Percentiles rank a stretch among this genome's conserved stretches.
These are phyloP conservation scores for Psephotus haematonotus DNA, from an alignment of 2,113 vertebrate species.

Conservation along the genomic window DNA sequence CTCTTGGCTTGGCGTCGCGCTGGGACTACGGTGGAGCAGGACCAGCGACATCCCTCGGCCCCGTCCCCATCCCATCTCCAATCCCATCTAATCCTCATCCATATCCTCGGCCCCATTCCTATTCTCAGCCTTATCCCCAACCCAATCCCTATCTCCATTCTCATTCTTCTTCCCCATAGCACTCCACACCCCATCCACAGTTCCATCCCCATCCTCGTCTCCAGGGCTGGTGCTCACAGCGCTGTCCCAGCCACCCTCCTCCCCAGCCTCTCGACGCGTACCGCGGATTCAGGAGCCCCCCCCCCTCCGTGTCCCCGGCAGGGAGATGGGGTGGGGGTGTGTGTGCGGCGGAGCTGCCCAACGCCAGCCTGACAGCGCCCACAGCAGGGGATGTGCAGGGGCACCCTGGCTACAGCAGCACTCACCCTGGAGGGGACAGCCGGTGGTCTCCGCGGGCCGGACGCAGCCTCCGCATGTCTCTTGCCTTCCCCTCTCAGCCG, in stretches of 20 bases:
- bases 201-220: no score
- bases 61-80: neutral
- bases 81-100: neutral
- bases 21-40: neutral
- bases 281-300: neutral
- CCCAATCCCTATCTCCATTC: neutral
- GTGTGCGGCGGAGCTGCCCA: neutral
- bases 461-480: neutral
- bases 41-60: neutral
- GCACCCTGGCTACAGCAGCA: neutral
- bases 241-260: neutral
- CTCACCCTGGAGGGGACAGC: conserved; percentile 2
- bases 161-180: no score
- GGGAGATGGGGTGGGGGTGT: no score
- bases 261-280: neutral
- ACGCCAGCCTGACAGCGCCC: neutral
- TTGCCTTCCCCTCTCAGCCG: neutral
- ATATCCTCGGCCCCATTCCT: no score
- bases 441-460: neutral
- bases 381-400: neutral
- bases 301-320: no score
- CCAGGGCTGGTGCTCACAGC: neutral
- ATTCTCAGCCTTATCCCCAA: neutral
- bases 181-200: neutral
- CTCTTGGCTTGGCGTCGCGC: conserved; percentile 16